A percentile compares a stretch with the other conserved stretches of the same genome.
phyloP scores from a whole-genome alignment of 2,797 vertebrate species.

The Rhinoraja longicauda region DNA sequence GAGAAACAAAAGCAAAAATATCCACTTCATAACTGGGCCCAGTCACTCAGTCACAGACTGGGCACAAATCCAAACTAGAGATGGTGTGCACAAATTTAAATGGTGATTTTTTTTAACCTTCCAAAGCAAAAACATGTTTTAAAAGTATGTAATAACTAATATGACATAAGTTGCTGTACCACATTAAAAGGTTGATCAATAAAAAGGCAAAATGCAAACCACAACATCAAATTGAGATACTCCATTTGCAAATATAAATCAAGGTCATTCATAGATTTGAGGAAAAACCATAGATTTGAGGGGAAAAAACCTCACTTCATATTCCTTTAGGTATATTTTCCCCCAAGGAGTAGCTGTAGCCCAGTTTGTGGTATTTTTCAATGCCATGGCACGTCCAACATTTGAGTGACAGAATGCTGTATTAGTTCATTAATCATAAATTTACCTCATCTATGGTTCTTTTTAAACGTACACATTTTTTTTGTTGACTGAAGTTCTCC shows the following conservation, averaged over 20 bases:
- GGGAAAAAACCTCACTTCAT: background rate
- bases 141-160: background rate
- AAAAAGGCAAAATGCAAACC: background rate
- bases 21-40: background rate
- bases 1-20: background rate
- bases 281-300: background rate
- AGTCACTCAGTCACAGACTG: background rate
- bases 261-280: no score
- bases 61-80: background rate
- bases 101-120: background rate
- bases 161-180: no score
- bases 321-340: background rate
- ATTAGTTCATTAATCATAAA: background rate
- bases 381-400: background rate
- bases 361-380: background rate
- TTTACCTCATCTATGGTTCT: background rate
- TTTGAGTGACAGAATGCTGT: background rate
- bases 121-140: background rate
- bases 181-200: no score
- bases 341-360: background rate
- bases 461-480: background rate
- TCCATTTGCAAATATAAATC: background rate
- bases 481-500: background rate
- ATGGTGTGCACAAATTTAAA: background rate
- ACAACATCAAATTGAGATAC: background rate